Evolutionary conservation across 2,888 invertebrate species (phyloP).

Genomic region (Agrochola macilenta): DNA sequence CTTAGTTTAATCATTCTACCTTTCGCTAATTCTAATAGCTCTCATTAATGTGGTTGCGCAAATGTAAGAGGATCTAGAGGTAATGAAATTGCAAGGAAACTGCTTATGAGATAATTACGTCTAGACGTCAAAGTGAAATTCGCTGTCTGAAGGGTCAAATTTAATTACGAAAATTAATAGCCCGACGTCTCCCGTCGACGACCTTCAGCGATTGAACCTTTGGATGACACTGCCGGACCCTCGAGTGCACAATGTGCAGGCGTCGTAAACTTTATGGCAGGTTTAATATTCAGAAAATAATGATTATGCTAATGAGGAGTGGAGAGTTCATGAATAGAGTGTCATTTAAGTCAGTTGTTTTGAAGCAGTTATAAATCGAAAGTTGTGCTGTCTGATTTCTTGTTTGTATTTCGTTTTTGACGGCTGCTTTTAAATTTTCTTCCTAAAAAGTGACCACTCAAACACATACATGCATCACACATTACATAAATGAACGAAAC

Average conservation of each 20-base stretch:
- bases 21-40: slow-evolving; percentile 39
- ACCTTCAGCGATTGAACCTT: slow-evolving; percentile 58
- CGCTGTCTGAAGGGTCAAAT: slow-evolving; percentile 65
- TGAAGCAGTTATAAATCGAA: neutral
- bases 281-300: slow-evolving; percentile 54
- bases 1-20: slow-evolving; percentile 9
- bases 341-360: slow-evolving; percentile 1
- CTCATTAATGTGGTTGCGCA: slow-evolving; percentile 28
- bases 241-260: slow-evolving; percentile 56
- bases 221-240: slow-evolving; percentile 33
- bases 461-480: no score
- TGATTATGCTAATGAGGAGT: slow-evolving; percentile 57
- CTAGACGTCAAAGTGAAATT: slow-evolving; percentile 59
- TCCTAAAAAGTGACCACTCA: no score
- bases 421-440: neutral
- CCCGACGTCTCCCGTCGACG: slow-evolving; percentile 53
- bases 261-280: slow-evolving; percentile 57
- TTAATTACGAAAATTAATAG: slow-evolving; percentile 72
- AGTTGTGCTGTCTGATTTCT: neutral
- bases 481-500: no score
- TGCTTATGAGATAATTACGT: slow-evolving; percentile 60
- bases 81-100: slow-evolving; percentile 53
- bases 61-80: slow-evolving; percentile 14
- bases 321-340: slow-evolving; percentile 32
- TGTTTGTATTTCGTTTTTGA: neutral